Base-by-base conservation (phyloP, 2,113 vertebrate species). In the Tachysurus fulvidraco region DNA sequence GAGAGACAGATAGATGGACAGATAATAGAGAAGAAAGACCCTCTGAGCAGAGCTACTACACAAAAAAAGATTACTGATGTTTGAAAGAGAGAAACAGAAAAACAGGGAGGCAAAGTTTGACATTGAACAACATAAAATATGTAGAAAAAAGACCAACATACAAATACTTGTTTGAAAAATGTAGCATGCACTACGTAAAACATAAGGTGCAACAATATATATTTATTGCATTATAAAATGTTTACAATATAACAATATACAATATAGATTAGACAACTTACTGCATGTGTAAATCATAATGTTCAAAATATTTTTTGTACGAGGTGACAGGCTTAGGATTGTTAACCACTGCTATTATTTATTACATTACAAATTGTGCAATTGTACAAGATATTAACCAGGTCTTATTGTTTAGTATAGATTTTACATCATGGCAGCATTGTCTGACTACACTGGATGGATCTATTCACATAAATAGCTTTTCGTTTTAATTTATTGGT, bases 401-500 rank as follows among this genome's bases (percentile, higher is more conserved):
- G 10, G 71, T 19, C 8, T 41, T 59, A 14, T 59, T 76, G 67
- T 28, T 55, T 64, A 71, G 25, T 86, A 59, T 25, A 79, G 44
- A 11, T 60, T 62, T 86, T 80, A 36, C 54, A 46, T 80, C 67
- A 74, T 55, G 44, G 14, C 0, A 3, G 25, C 60, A 83, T n/a
- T 77, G 52, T 77, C 7, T 83, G 69, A 83, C 69, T 46, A 30
- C 50, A 76, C 54, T 52, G 79, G 44, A 74, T 50, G 52, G 16
- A 82, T 83, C 54, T 60, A 81, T 44, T 23, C 19, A 54, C 30
- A 86, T 67, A 57, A 54, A 85, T 36, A 62, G 46, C 65, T 81
- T 86, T 85, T 7, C 64, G 3, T 44, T 87, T 87, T 83, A 52
- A 87, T 83, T 83, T 87, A 83, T 83, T 77, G 80, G 69, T n/a